Evolutionary conservation across 2,888 invertebrate species (phyloP), one percentile per base, ranked within the genome.

Genomic region (Acronicta alni): DNA sequence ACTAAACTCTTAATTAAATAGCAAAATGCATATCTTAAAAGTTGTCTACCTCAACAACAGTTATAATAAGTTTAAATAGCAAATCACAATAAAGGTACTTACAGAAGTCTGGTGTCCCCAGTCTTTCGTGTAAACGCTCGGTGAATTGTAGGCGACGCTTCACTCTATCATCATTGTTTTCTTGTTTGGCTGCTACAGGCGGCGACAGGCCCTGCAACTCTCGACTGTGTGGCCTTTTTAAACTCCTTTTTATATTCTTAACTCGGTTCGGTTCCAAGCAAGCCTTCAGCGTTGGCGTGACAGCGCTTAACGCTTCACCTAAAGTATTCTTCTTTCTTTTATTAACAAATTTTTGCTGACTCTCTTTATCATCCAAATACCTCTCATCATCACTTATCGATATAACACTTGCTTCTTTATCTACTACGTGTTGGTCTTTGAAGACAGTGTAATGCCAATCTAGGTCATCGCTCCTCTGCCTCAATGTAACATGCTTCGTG

Each of bases 211-310:
- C 88, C 59, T 87, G 89, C 42, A 93, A 59, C 67, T 92, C 93
- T 17, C 88, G 80, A 65, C 93, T 93, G 42, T 90, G 90, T 0
- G 92, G 92, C 49, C 92, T 83, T 57, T 88, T 92, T 0, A 92
- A 70, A 77, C 92, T 93, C 38, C 81, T 87, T 67, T 93, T 93
- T 23, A 92, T 84, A 77, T 93, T 92, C 47, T 70, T 91, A 0
- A 90, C 73, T 38, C 81, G 79, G 45, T 65, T 84, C 0, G 81
- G 76, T 54, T 89, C 86, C 38, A 87, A 65, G 32, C 49, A 57
- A 30, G 57, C 68, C 39, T 81, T 82, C 0, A 79, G 30, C 5
- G 69, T 66, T 0, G 90, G 90, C 12, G 91, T 91, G 0, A 79
- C 74, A 3, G 75, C 73, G 2, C 66, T 71, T 16, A 63, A 61